A percentile compares a stretch with the other conserved stretches of the same genome.
phyloP scores from a whole-genome alignment of 2,797 vertebrate genomes.

The Coregonus suidteri region DNA sequence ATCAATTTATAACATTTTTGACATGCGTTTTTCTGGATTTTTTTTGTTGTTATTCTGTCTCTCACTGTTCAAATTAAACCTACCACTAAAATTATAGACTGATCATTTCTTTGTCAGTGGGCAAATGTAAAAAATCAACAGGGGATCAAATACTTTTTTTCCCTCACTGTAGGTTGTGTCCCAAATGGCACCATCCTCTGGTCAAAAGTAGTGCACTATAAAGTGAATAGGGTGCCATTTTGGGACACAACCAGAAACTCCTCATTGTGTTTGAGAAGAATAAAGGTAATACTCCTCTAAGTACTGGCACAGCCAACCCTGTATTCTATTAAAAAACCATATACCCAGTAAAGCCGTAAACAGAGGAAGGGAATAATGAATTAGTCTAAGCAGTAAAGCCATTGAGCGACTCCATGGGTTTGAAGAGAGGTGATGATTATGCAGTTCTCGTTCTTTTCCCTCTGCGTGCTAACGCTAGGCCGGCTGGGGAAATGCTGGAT shows the following conservation, averaged over 20 bases:
- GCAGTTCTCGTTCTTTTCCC: constrained; percentile 33
- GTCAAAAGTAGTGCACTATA: no score
- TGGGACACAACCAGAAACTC: background rate
- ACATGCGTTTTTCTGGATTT: no score
- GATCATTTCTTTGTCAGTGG: no score
- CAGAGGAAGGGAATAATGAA: constrained; percentile 39
- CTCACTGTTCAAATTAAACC: no score
- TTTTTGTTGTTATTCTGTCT: no score
- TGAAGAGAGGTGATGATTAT: constrained; percentile 47
- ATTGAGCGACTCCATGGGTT: constrained; percentile 29
- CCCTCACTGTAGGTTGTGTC: background rate
- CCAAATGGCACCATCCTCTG: background rate
- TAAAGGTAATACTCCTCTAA: no score
- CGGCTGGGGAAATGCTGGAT: constrained; percentile 15
- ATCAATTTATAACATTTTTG: no score
- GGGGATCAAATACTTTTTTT: no score
- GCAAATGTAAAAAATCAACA: no score
- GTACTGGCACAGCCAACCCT: background rate
- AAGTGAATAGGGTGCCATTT: no score
- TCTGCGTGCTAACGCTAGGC: constrained; percentile 31
- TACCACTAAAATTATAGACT: no score
- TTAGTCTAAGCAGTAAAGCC: constrained; percentile 28
- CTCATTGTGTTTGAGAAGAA: no score
- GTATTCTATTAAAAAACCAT: background rate
- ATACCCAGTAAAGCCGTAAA: constrained; percentile 6